phyloP scores from a whole-genome alignment of 2,888 invertebrate species.

The Drosophila atripex region DNA sequence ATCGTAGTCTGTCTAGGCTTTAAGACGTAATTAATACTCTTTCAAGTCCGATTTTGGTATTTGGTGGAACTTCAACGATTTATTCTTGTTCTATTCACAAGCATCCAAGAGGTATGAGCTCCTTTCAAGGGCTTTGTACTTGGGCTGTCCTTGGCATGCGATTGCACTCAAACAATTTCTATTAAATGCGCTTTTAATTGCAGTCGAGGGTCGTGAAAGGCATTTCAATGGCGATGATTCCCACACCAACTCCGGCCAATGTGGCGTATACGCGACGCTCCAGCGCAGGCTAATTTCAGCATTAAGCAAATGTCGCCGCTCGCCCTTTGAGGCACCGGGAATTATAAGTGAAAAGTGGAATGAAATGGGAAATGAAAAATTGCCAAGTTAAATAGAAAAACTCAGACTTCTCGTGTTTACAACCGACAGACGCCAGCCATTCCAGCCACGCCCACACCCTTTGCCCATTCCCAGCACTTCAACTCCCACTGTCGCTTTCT shows the following conservation, averaged over 20 bases:
- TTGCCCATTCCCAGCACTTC: slow-evolving; percentile 21
- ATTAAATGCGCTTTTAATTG: slow-evolving; percentile 69
- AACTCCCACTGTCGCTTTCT: slow-evolving; percentile 9
- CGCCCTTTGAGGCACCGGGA: slow-evolving; percentile 19
- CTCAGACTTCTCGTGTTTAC: slow-evolving; percentile 38
- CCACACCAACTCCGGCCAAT: slow-evolving; percentile 19
- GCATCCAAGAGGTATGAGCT: slow-evolving; percentile 25
- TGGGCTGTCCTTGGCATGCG: slow-evolving; percentile 43
- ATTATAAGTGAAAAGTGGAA: slow-evolving; percentile 35
- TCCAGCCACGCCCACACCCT: slow-evolving; percentile 1
- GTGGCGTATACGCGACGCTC: slow-evolving; percentile 52
- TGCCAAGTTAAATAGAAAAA: slow-evolving; percentile 51
- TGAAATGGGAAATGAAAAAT: slow-evolving; percentile 59
- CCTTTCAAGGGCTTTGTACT: slow-evolving; percentile 30
- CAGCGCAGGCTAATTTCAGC: slow-evolving; percentile 49
- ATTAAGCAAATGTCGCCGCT: slow-evolving; percentile 25
- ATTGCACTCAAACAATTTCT: slow-evolving; percentile 61
- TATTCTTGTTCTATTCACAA: slow-evolving; percentile 5
- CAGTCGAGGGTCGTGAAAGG: slow-evolving; percentile 15
- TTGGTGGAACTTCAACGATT: too few species aligned
- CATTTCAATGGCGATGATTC: slow-evolving; percentile 48
- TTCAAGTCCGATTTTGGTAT: neutral
- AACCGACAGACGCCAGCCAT: slow-evolving; percentile 23
- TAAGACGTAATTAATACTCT: slow-evolving; percentile 24
- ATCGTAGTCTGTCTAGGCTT: slow-evolving; percentile 12